Conservation (phyloP, 2,888 invertebrate species). For the Embidobia sp. region DNA sequence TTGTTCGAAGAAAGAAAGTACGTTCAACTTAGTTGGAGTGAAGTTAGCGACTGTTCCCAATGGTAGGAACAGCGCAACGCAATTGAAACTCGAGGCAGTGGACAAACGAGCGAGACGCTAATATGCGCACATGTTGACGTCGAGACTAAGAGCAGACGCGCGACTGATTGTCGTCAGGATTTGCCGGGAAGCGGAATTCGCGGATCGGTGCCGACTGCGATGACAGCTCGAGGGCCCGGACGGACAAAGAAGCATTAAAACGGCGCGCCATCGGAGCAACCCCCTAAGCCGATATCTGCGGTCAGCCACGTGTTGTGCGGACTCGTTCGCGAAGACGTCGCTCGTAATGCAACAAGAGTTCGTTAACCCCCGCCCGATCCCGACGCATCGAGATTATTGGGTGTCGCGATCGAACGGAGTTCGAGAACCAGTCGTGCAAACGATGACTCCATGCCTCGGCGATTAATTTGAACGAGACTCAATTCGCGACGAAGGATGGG, state of each 20-base stretch:
- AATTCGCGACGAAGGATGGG: constrained; percentile 44
- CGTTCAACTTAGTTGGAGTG: too few relatives aligned
- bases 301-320: constrained; percentile 61
- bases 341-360: constrained; percentile 64
- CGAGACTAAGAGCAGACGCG: neutral
- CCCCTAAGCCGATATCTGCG: constrained; percentile 63
- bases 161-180: neutral
- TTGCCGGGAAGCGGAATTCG: neutral
- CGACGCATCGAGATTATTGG: constrained; percentile 68
- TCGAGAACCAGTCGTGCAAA: constrained; percentile 65
- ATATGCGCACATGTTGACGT: too few relatives aligned
- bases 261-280: constrained; percentile 53
- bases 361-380: constrained; percentile 67
- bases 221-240: constrained; percentile 44
- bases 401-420: constrained; percentile 63
- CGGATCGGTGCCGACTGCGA: constrained; percentile 16
- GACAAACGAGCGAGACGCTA: too few relatives aligned
- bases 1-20: too few relatives aligned
- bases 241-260: constrained; percentile 62
- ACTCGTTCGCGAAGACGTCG: constrained; percentile 59
- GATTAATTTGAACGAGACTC: constrained; percentile 62
- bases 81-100: too few relatives aligned
- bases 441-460: constrained; percentile 59
- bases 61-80: too few relatives aligned
- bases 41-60: too few relatives aligned